Conservation (phyloP, 2,113 vertebrate species). For the Heptranchias perlo region DNA sequence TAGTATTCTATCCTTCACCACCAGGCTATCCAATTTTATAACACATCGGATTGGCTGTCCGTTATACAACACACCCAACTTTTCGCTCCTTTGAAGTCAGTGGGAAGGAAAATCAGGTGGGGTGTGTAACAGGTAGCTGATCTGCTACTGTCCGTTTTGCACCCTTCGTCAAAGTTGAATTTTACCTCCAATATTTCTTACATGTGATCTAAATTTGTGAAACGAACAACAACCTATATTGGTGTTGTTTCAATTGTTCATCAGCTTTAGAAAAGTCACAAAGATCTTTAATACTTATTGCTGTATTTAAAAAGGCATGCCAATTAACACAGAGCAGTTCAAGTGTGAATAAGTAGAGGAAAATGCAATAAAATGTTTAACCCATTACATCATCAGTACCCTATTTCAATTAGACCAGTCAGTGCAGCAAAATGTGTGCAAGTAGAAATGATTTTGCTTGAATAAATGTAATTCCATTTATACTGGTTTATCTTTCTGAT, state of each 20-base stretch:
- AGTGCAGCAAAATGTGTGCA: not conserved
- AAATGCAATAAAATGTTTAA: conserved; percentile 15
- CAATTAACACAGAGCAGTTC: not conserved
- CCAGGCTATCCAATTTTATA: too few species aligned
- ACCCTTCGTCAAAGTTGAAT: not conserved
- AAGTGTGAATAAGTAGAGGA: not conserved
- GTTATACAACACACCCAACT: not conserved
- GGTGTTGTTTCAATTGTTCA: not conserved
- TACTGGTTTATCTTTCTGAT: not conserved
- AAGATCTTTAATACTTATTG: not conserved
- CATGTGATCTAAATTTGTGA: not conserved
- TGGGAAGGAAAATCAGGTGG: not conserved
- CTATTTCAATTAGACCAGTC: not conserved
- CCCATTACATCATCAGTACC: not conserved
- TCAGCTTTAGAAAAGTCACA: not conserved
- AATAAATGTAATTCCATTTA: not conserved
- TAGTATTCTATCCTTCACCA: too few species aligned
- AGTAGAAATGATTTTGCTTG: conserved; percentile 18
- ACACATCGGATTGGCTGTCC: not conserved
- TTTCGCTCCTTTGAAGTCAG: not conserved
- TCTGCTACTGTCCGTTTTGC: not conserved
- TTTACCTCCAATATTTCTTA: not conserved
- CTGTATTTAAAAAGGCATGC: not conserved
- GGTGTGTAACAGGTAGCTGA: not conserved
- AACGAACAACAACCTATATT: not conserved